Base-by-base conservation (phyloP, 2,113 vertebrate genomes). In the Trogon melanurus region DNA sequence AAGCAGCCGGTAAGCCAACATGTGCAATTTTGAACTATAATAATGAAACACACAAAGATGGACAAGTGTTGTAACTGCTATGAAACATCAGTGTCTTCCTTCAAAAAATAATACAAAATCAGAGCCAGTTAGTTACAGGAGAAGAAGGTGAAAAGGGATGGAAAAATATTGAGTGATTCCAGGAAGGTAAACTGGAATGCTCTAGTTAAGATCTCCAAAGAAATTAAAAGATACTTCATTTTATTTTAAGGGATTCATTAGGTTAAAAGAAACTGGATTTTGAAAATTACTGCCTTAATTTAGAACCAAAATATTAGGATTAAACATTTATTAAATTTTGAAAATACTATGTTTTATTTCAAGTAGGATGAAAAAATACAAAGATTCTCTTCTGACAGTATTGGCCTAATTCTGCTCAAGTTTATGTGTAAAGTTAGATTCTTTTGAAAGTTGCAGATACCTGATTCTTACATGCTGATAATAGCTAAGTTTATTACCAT, bases 1-100 rank as follows among this genome's bases (percentile, higher is more conserved):
- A 98, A 98, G 72, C 98, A 98, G 80, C 96, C 98, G 87, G 98
- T 98, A 95, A 97, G 98, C 53, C 64, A 90, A 13, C 2, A 0
- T 4, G 1, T 91, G 88, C 88, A 83, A 17, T 89, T 90, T 65
- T 70, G 27, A 89, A 13, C 51, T 5, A 2, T n/a, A 34, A 29
- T 50, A 50, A 56, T 44, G 27, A 86, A 73, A 34, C 71, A 27
- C 5, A 36, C 14, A 6, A 48, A 64, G 22, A 11, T 29, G 10
- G 34, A 23, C 10, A 16, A 88, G 16, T 21, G 13, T 78, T 82
- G 21, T 32, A 20, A 58, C 18, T 69, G 7, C n/a, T 66, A 74
- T 1, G 3, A 75, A 83, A 67, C 11, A 3, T 29, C 14, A 67
- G 9, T 53, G 21, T 45, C 13, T 27, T 83, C n/a, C 54, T 70